Evolutionary conservation across 2,797 vertebrate genomes (phyloP).

Genomic region (Sciurus carolinensis): DNA sequence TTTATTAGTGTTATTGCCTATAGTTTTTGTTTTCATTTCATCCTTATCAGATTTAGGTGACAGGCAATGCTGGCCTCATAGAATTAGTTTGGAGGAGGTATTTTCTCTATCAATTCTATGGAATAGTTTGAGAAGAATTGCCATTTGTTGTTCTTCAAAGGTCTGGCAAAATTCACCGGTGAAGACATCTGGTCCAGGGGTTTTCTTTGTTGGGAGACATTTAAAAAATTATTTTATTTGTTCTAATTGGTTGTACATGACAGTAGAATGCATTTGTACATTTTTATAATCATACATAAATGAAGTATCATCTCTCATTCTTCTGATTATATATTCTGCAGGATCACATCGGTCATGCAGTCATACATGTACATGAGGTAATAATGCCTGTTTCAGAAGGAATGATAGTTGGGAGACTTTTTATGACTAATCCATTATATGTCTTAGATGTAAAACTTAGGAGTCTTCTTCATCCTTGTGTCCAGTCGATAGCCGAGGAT

Average conservation of each 20-base stretch:
- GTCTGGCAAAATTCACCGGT: background rate
- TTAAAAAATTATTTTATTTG: background rate
- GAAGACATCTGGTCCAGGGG: background rate
- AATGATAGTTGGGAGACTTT: background rate
- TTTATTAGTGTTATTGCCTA: background rate
- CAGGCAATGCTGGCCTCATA: background rate
- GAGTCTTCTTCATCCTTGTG: background rate
- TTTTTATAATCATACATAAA: too few relatives aligned
- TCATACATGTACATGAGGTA: too few relatives aligned
- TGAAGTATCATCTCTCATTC: too few relatives aligned
- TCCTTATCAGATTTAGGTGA: background rate
- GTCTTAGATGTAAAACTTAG: background rate
- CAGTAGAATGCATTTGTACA: too few relatives aligned
- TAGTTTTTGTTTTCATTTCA: background rate
- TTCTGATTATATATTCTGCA: too few relatives aligned
- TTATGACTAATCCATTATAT: background rate
- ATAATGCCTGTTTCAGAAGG: too few relatives aligned
- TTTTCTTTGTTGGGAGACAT: background rate
- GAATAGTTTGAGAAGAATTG: background rate
- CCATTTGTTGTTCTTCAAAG: background rate
- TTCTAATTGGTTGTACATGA: too few relatives aligned
- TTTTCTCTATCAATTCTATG: background rate
- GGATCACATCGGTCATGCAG: too few relatives aligned
- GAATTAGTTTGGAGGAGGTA: background rate
- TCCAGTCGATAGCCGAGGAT: background rate